These are phyloP conservation scores for Zygogramma bicolorata DNA, from an alignment of 2,888 invertebrate species.

Conservation along the genomic window DNA sequence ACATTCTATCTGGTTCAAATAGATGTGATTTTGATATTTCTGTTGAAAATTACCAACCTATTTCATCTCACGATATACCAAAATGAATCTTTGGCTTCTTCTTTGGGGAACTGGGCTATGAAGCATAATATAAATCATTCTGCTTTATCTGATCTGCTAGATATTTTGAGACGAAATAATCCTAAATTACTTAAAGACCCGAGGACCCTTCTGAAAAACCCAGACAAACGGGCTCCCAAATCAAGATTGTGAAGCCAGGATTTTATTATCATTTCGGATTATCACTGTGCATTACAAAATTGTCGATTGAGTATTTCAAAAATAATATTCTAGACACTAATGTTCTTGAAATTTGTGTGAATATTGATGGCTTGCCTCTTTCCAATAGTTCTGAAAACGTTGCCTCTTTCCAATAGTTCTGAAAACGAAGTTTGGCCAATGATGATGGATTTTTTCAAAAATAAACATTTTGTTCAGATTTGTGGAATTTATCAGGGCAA, in stretches of 20 bases:
- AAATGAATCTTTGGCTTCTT: too few relatives aligned
- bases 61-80: too few relatives aligned
- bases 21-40: too few relatives aligned
- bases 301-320: neutral
- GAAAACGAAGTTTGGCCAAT: conserved; percentile 12
- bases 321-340: neutral
- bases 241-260: conserved; percentile 2
- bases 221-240: neutral
- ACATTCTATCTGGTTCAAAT: too few relatives aligned
- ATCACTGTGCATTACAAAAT: neutral
- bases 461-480: neutral
- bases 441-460: neutral
- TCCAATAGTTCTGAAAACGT: too few relatives aligned
- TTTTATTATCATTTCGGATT: neutral
- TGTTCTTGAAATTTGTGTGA: conserved; percentile 9
- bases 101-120: neutral
- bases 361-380: conserved; percentile 9
- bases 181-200: conserved; percentile 10
- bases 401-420: conserved; percentile 3
- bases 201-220: conserved; percentile 7
- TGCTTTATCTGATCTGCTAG: neutral
- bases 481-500: conserved; percentile 5
- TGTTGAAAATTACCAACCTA: too few relatives aligned
- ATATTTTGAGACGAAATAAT: neutral
- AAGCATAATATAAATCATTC: neutral